phyloP scores from a whole-genome alignment of 1,140 invertebrate genomes.

The Bombyx mori region ASM3026992v2 NC_085128.1:3589501-3590000 shows the following conservation, averaged over 20 bases:
- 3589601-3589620: slow-evolving; percentile 87
- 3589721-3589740: slow-evolving; percentile 89
- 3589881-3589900: slow-evolving; percentile 83
- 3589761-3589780: slow-evolving; percentile 90
- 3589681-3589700: slow-evolving; percentile 90
- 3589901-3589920: slow-evolving; percentile 85
- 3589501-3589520: slow-evolving; percentile 86
- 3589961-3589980: slow-evolving; percentile 71
- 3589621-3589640: slow-evolving; percentile 74
- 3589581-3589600: slow-evolving; percentile 69
- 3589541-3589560: slow-evolving; percentile 55
- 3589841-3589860: slow-evolving; percentile 88
- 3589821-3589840: slow-evolving; percentile 88
- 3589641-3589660: slow-evolving; percentile 88
- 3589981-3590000: slow-evolving; percentile 79
- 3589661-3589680: slow-evolving; percentile 75
- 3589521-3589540: slow-evolving; percentile 71
- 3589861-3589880: slow-evolving; percentile 85
- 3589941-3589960: slow-evolving; percentile 61
- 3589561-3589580: slow-evolving; percentile 68
- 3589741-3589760: slow-evolving; percentile 89
- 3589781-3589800: slow-evolving; percentile 87
- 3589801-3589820: slow-evolving; percentile 87
- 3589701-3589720: slow-evolving; percentile 87
- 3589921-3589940: slow-evolving; percentile 75